Conservation (phyloP, 2,113 vertebrate species). For the Rhynchomys soricoides region DNA sequence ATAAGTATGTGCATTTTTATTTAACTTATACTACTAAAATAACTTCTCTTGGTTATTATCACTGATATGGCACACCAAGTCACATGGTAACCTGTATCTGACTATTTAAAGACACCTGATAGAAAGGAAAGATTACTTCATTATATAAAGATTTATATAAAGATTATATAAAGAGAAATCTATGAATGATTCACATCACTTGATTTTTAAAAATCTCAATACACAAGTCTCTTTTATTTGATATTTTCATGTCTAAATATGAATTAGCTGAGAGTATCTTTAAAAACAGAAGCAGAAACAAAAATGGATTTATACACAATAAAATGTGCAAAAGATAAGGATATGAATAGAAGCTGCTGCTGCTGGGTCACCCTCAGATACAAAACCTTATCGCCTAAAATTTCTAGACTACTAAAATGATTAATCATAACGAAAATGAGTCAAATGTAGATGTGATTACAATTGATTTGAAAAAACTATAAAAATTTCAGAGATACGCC, state of each 20-base stretch:
- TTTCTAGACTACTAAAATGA: slow-evolving; percentile 36
- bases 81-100: background rate
- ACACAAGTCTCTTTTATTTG: slow-evolving; percentile 13
- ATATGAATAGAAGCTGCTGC: background rate
- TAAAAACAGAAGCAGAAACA: slow-evolving; percentile 50
- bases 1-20: slow-evolving; percentile 11
- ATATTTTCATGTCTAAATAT: slow-evolving; percentile 30
- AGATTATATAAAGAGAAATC: slow-evolving; percentile 25
- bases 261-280: background rate
- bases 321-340: background rate
- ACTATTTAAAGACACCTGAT: slow-evolving; percentile 19
- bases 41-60: slow-evolving; percentile 34
- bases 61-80: background rate
- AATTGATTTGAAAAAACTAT: background rate
- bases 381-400: slow-evolving; percentile 33
- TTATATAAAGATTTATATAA: background rate
- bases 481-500: slow-evolving; percentile 26
- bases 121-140: slow-evolving; percentile 7
- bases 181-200: background rate
- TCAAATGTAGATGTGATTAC: background rate
- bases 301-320: slow-evolving; percentile 7
- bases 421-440: slow-evolving; percentile 43
- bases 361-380: background rate
- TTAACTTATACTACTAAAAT: slow-evolving; percentile 44
- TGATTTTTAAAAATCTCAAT: background rate